Percentiles rank a stretch among this genome's conserved stretches.
These are phyloP conservation scores for Hiodon tergisus DNA, from an alignment of 2,113 vertebrate species.

Conservation along the genomic window DNA sequence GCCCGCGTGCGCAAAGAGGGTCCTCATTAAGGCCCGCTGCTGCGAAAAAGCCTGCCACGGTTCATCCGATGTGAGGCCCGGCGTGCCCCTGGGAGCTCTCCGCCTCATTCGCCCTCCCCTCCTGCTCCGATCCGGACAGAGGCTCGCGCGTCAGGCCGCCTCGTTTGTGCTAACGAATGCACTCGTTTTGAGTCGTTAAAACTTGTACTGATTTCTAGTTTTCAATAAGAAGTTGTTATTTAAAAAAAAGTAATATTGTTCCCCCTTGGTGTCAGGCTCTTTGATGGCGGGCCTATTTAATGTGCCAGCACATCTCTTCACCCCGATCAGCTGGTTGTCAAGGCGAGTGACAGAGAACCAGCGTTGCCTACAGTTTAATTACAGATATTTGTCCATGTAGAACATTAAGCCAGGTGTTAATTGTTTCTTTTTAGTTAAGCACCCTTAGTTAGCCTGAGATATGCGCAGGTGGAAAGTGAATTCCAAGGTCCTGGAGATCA, in stretches of 20 bases:
- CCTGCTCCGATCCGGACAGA: no score
- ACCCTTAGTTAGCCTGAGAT: slow-evolving; percentile 8
- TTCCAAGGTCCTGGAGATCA: background rate
- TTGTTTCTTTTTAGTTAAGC: slow-evolving; percentile 17
- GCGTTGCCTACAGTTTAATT: slow-evolving; percentile 14
- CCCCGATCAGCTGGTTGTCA: background rate
- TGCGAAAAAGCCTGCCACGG: no score
- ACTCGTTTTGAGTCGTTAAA: background rate
- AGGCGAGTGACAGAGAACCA: background rate
- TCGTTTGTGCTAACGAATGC: no score
- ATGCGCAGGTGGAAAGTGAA: background rate
- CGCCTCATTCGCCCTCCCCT: background rate
- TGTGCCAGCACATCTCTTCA: background rate
- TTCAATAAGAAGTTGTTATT: background rate
- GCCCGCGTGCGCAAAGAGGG: background rate
- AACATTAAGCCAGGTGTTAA: slow-evolving; percentile 15
- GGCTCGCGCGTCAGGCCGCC: no score
- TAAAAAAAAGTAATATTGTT: background rate
- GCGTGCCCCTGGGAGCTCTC: no score
- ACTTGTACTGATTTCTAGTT: background rate
- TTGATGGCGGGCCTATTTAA: background rate
- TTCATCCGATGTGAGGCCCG: no score
- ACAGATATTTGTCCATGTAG: slow-evolving; percentile 12
- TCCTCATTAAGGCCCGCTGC: background rate
- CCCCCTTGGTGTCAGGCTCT: background rate